Evolutionary conservation across 2,888 invertebrate species (phyloP), one percentile per base, ranked within the genome.

Genomic region (Ephialtes manifestator): DNA sequence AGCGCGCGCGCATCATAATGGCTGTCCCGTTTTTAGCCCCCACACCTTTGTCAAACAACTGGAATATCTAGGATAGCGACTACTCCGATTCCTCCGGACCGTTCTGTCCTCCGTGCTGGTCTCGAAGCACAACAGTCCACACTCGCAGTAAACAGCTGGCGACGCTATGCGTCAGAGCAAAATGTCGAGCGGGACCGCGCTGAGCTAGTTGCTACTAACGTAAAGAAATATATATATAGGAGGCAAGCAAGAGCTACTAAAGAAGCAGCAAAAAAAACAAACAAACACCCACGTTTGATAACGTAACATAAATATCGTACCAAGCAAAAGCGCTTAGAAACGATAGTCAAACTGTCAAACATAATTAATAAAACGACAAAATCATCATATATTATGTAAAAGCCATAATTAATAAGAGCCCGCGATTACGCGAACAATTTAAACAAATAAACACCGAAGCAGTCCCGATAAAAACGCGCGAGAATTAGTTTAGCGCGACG

Each of bases 131-230:
- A 63, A 39, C 83, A 51, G 53, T 60, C 71, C 43, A 60, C 67
- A 78, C 79, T 78, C 81, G 85, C 91, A 91, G 92, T 93, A 91
- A 93, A 93, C 93, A 93, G 93, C 93, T 93, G 92, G 92, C 92
- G 89, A 90, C 91, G 92, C 91, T 89, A 87, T 89, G 91, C 91
- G 92, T 92, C 91, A 89, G 91, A 90, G 87, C 81, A 85, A 90
- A 87, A 91, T 91, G 90, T 89, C 87, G 88, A 89, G 89, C 87
- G 89, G 88, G 86, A 86, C 65, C 77, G 89, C 70, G 87, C 68
- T 70, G 48, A 84, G 77, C 79, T 82, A 85, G 85, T 79, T 82
- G 71, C 74, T 63, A 81, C 24, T 53, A 28, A 18, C 60, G 60
- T 68, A 20, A 53, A 35, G 13, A 80, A 13, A 28, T 46, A 68